A percentile compares a stretch with the other conserved stretches of the same genome.
Conservation (phyloP, 2,888 invertebrate genomes). For the Parasteatoda lunata region DNA sequence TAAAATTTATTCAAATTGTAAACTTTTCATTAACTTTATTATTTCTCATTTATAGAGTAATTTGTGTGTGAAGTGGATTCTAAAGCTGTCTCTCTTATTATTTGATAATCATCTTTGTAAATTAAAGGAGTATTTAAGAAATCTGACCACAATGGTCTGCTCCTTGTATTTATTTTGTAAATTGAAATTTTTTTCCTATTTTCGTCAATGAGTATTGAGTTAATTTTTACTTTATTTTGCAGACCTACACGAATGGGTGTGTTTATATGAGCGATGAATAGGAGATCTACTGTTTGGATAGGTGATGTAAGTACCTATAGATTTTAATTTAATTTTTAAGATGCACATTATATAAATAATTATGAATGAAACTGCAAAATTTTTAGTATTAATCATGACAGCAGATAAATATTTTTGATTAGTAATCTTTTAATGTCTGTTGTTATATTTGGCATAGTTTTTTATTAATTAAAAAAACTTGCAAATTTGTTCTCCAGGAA, state of each 20-base stretch:
- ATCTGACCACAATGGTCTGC: background rate
- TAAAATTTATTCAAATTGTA: background rate
- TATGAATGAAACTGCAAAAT: no score
- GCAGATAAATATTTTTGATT: no score
- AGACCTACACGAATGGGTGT: background rate
- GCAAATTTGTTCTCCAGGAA: no score
- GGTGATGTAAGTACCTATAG: constrained; percentile 57
- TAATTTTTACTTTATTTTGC: no score
- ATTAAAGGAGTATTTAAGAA: background rate
- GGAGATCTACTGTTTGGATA: constrained; percentile 63
- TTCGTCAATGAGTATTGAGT: no score
- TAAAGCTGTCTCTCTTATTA: background rate
- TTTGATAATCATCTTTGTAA: background rate
- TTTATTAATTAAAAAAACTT: no score
- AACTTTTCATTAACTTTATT: background rate
- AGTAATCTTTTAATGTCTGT: no score
- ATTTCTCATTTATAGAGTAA: constrained; percentile 1
- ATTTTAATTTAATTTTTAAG: no score
- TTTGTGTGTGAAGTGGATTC: background rate
- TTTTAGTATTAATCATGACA: no score
- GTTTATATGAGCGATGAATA: constrained; percentile 62
- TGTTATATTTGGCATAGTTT: no score
- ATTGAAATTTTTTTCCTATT: no score
- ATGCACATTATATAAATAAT: no score
- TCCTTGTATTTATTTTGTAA: background rate